A percentile compares a stretch with the other conserved stretches of the same genome.
These are phyloP conservation scores for Proisotoma minuta DNA, from an alignment of 2,888 invertebrate genomes.

Conservation along the genomic window DNA sequence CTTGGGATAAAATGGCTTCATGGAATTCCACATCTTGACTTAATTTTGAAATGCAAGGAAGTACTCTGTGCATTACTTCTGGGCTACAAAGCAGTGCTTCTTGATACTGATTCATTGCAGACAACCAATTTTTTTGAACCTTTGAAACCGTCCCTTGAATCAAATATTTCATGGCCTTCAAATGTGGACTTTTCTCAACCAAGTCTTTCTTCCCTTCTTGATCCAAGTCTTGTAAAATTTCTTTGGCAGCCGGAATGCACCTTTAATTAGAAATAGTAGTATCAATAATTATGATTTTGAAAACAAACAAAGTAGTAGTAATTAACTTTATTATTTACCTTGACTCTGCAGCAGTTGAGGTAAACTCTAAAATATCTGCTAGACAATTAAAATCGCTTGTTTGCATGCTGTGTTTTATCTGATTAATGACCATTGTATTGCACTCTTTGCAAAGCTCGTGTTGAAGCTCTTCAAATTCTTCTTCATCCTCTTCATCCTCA, in stretches of 20 bases:
- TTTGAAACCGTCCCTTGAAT: conserved; percentile 34
- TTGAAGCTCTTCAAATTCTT: conserved; percentile 19
- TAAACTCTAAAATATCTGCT: conserved; percentile 16
- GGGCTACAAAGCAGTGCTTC: conserved; percentile 35
- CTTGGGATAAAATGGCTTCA: conserved; percentile 31
- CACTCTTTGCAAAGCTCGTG: conserved; percentile 13
- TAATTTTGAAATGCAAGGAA: conserved; percentile 37
- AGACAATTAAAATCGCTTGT: conserved; percentile 35
- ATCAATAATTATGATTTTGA: no score
- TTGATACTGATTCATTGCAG: conserved; percentile 37
- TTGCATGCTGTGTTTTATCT: conserved; percentile 24
- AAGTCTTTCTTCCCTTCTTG: conserved; percentile 1
- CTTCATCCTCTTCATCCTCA: conserved; percentile 12
- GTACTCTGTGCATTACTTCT: conserved; percentile 35
- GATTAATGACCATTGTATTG: conserved; percentile 5
- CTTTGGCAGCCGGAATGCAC: conserved; percentile 19
- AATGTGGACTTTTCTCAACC: conserved; percentile 14
- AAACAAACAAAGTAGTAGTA: no score
- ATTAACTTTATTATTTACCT: no score
- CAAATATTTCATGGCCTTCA: conserved; percentile 31
- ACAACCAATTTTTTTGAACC: conserved; percentile 26
- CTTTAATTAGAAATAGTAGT: conserved; percentile 20
- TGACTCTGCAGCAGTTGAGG: background rate
- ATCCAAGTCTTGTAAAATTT: conserved; percentile 19
- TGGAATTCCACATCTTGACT: conserved; percentile 40